phyloP scores from a whole-genome alignment of 1,140 invertebrate species.

The Belonocnema kinseyi region DNA sequence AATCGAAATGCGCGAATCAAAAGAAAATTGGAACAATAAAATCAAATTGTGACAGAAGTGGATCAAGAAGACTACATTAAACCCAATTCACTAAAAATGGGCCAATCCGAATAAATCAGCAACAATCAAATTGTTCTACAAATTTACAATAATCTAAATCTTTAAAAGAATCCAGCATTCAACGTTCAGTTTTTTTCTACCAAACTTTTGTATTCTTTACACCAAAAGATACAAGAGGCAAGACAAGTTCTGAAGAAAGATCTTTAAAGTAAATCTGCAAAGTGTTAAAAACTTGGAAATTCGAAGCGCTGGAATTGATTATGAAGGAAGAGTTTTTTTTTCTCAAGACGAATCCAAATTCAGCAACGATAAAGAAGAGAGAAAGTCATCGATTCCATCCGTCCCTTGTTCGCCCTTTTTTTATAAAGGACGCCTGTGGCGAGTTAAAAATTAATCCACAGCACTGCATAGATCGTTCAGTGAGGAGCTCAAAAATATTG shows the following conservation, averaged over 20 bases:
- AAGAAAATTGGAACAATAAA: too few relatives aligned
- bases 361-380: slow-evolving; percentile 28
- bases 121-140: too few relatives aligned
- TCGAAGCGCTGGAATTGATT: not conserved
- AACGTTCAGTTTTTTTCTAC: not conserved
- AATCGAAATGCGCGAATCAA: too few relatives aligned
- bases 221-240: slow-evolving; percentile 8
- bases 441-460: not conserved
- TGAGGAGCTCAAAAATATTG: not conserved
- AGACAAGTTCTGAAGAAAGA: not conserved
- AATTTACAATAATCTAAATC: not conserved
- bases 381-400: slow-evolving; percentile 20
- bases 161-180: slow-evolving; percentile 13
- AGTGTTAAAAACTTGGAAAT: not conserved
- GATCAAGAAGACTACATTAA: too few relatives aligned
- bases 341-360: not conserved
- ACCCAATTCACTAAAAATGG: too few relatives aligned
- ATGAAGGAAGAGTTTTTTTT: not conserved
- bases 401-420: slow-evolving; percentile 23
- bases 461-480: not conserved
- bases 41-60: too few relatives aligned
- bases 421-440: slow-evolving; percentile 4
- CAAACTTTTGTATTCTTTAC: slow-evolving; percentile 15
- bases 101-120: too few relatives aligned
- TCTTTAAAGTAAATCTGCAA: not conserved